A percentile compares a stretch with the other conserved stretches of the same genome.
These are phyloP conservation scores for Phalloptychus januarius DNA, from an alignment of 2,797 vertebrate genomes.

Conservation along the genomic window DNA sequence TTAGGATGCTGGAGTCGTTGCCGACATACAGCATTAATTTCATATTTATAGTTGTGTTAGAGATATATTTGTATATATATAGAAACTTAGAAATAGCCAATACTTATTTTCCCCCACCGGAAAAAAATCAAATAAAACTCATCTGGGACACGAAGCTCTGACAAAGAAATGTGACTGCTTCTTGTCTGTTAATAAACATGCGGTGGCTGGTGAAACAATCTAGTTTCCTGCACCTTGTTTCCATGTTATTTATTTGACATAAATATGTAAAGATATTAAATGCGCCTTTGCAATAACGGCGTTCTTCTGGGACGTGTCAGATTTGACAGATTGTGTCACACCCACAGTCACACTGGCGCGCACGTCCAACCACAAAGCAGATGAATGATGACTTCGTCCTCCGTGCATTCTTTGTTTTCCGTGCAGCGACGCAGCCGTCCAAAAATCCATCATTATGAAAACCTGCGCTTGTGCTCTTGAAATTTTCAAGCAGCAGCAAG, in stretches of 20 bases:
- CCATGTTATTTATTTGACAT: constrained; percentile 22
- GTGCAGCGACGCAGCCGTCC: constrained; percentile 15
- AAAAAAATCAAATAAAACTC: too few species aligned
- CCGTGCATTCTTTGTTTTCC: constrained; percentile 31
- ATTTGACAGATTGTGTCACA: constrained; percentile 52
- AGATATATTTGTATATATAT: too few species aligned
- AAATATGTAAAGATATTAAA: constrained; percentile 42
- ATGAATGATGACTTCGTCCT: constrained; percentile 36
- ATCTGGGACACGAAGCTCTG: too few species aligned
- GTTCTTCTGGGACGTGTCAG: constrained; percentile 39
- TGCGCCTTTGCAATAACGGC: constrained; percentile 22
- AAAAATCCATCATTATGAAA: constrained; percentile 46
- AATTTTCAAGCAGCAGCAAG: constrained; percentile 16
- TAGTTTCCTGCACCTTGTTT: constrained; percentile 14
- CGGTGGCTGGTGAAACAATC: constrained; percentile 21
- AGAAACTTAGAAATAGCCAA: too few species aligned
- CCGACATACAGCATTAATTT: too few species aligned
- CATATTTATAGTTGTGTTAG: too few species aligned
- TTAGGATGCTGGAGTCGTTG: too few species aligned
- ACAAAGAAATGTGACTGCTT: constrained; percentile 4
- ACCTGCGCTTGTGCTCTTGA: constrained; percentile 23
- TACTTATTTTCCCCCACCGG: too few species aligned
- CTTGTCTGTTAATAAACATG: not conserved
- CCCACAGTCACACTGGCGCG: constrained; percentile 15
- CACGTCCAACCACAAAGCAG: not conserved